phyloP scores from a whole-genome alignment of 2,888 invertebrate genomes.

The Xestoiulus laeticollis region DNA sequence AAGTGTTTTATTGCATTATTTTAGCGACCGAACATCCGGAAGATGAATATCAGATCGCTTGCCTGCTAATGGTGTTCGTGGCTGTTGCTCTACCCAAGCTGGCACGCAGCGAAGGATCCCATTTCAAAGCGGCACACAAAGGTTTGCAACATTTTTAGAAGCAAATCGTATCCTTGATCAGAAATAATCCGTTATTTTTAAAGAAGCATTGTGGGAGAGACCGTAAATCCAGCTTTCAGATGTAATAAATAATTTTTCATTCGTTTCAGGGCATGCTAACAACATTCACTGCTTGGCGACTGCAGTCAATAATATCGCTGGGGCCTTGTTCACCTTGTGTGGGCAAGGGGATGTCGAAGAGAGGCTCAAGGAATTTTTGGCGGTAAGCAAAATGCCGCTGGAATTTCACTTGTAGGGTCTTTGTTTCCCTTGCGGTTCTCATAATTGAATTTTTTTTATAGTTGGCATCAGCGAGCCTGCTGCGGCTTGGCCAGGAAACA shows the following conservation, averaged over 20 bases:
- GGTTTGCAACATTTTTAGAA: conserved; percentile 10
- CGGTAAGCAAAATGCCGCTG: conserved; percentile 65
- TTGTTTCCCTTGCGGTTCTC: neutral
- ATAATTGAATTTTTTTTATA: conserved; percentile 60
- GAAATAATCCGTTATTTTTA: too few species aligned
- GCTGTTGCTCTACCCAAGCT: conserved; percentile 97
- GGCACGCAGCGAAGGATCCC: conserved; percentile 88
- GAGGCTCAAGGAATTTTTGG: conserved; percentile 92
- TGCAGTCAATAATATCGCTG: conserved; percentile 95
- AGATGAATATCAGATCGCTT: conserved; percentile 92
- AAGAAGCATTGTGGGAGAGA: neutral
- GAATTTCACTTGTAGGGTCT: neutral
- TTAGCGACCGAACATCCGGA: conserved; percentile 77
- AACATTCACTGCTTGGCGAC: conserved; percentile 98
- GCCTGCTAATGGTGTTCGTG: conserved; percentile 97
- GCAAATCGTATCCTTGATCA: too few species aligned
- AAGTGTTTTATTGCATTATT: neutral
- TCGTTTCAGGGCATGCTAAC: conserved; percentile 87
- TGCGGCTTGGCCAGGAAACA: conserved; percentile 93
- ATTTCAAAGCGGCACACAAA: conserved; percentile 62
- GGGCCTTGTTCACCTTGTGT: conserved; percentile 95
- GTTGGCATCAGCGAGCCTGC: conserved; percentile 93
- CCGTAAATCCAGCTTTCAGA: neutral
- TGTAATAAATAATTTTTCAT: neutral
- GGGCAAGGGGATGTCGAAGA: conserved; percentile 96